Base-by-base conservation (phyloP, 2,888 invertebrate species). In the Altica lythri region DNA sequence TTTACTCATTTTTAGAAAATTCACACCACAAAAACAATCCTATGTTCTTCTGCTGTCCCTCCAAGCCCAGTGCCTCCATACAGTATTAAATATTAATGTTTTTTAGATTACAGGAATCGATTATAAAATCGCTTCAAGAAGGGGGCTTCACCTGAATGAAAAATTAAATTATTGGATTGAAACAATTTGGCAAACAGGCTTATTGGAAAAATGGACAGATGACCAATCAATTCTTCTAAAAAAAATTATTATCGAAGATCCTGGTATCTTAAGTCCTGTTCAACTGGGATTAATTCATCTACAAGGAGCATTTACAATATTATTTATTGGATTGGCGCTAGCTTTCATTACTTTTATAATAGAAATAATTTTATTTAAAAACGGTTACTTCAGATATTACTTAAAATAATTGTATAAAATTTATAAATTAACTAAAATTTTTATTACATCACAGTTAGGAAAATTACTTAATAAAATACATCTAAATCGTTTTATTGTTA, bases 31-130 rank as follows among this genome's bases (percentile, higher is more conserved):
- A n/a, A n/a, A n/a, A n/a, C n/a, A n/a, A n/a, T n/a, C n/a, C n/a
- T n/a, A n/a, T n/a, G n/a, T n/a, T n/a, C n/a, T n/a, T n/a, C n/a
- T n/a, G n/a, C n/a, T n/a, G n/a, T n/a, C n/a, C n/a, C n/a, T n/a
- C n/a, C n/a, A n/a, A n/a, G n/a, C n/a, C n/a, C n/a, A n/a, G n/a
- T n/a, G n/a, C n/a, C n/a, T n/a, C n/a, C n/a, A n/a, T n/a, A n/a
- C 22, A 5, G 22, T 4, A 8, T 5, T 22, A 5, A 22, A 22
- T 22, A 22, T 5, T 22, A 22, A 5, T 8, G n/a, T n/a, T 14
- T 44, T 44, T 32, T 17, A 37, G 47, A 12, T 47, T 10, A 37
- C 47, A 1, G 47, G 47, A 16, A 47, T 47, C n/a, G 47, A 47
- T 27, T 47, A 47, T 8, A 47, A 47, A 37, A 16, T 47, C 8